phyloP scores from a whole-genome alignment of 1,140 invertebrate species.

The Forficula auricularia region DNA sequence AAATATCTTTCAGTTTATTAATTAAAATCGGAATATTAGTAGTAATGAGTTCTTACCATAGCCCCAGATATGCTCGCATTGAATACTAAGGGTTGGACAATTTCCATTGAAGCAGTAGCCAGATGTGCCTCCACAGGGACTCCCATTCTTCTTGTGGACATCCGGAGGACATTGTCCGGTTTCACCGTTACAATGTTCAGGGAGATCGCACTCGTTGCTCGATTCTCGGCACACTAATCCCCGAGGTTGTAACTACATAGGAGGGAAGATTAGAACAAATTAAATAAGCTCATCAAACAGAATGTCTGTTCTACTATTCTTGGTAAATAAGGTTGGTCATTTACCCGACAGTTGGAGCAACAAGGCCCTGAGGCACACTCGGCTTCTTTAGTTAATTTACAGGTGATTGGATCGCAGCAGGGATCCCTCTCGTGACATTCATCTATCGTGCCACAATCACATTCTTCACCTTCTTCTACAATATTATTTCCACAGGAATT shows the following conservation, averaged over 20 bases:
- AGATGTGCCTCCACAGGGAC: constrained; percentile 43
- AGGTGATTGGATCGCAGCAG: constrained; percentile 84
- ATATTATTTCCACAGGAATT: constrained; percentile 79
- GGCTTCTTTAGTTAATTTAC: constrained; percentile 74
- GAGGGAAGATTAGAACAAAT: constrained; percentile 10
- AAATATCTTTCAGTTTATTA: no score
- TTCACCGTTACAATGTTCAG: constrained; percentile 76
- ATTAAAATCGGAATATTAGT: no score
- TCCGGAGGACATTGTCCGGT: constrained; percentile 73
- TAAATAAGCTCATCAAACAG: constrained; percentile 1
- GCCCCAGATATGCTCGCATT: constrained; percentile 86
- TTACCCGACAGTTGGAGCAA: constrained; percentile 76
- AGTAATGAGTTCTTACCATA: constrained; percentile 27
- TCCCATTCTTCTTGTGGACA: constrained; percentile 79
- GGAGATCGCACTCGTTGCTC: constrained; percentile 82
- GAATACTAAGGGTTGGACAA: constrained; percentile 70
- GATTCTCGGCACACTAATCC: constrained; percentile 67
- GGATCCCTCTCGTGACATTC: constrained; percentile 67
- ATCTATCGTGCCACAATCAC: constrained; percentile 72
- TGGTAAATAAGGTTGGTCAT: not conserved
- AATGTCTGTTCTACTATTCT: not conserved
- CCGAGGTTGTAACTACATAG: constrained; percentile 48
- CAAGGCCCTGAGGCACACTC: constrained; percentile 83
- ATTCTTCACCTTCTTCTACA: constrained; percentile 90
- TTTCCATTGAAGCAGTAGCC: constrained; percentile 81